Conservation (phyloP, 2,113 vertebrate genomes). For the Ameiurus melas region DNA sequence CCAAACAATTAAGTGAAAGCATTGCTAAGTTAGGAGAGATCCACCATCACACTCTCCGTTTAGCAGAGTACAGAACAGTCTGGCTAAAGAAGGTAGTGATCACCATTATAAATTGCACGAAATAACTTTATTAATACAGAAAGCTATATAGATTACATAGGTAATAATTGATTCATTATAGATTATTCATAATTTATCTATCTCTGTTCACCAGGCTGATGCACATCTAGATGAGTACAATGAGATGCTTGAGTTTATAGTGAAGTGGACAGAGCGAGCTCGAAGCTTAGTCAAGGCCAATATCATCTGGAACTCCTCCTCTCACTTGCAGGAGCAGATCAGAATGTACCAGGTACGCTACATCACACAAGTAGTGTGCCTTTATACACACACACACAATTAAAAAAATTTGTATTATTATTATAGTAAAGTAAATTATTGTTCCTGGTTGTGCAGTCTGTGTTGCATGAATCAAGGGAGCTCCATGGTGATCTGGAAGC, state of each 20-base stretch:
- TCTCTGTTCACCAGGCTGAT: conserved; percentile 77
- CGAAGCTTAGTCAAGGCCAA: conserved; percentile 78
- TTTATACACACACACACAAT: not conserved
- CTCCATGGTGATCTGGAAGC: conserved; percentile 86
- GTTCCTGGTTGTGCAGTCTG: conserved; percentile 67
- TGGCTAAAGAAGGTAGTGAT: conserved; percentile 84
- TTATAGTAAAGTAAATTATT: not conserved
- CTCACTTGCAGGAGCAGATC: conserved; percentile 88
- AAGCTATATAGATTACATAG: not conserved
- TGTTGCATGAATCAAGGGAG: conserved; percentile 89
- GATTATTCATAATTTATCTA: not conserved
- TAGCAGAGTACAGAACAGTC: conserved; percentile 80
- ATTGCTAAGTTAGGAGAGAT: conserved; percentile 81
- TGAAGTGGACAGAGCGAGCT: conserved; percentile 90
- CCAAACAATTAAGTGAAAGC: conserved; percentile 82
- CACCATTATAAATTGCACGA: conserved; percentile 58
- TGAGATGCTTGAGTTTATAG: conserved; percentile 82
- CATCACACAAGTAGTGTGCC: not conserved
- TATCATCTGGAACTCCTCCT: conserved; percentile 87
- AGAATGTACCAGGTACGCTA: conserved; percentile 84
- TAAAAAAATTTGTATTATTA: no score
- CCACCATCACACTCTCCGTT: conserved; percentile 81
- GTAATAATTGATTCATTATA: not conserved
- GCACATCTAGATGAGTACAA: conserved; percentile 88
- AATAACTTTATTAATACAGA: not conserved